These are phyloP conservation scores for Odontothrips loti DNA, from an alignment of 2,888 invertebrate genomes.

Conservation along the genomic window DNA sequence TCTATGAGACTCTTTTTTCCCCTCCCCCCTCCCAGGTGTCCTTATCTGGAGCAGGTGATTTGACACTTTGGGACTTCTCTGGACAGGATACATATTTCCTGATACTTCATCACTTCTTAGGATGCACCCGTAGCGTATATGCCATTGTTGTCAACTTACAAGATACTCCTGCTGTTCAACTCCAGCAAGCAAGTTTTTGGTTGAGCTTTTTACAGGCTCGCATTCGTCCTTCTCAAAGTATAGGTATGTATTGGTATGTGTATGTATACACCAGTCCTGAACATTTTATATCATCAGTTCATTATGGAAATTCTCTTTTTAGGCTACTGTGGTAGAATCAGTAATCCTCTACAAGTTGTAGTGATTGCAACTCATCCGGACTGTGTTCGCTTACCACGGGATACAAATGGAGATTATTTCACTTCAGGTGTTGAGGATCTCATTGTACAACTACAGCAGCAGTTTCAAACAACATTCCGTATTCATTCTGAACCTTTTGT, in stretches of 20 bases:
- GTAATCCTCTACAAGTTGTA: constrained; percentile 52
- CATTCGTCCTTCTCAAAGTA: constrained; percentile 56
- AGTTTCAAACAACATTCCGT: constrained; percentile 1
- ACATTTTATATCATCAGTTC: no score
- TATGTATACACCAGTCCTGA: background rate
- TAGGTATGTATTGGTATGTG: constrained; percentile 48
- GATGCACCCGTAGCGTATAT: constrained; percentile 51
- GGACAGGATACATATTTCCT: constrained; percentile 68
- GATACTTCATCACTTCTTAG: constrained; percentile 69
- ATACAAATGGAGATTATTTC: constrained; percentile 53
- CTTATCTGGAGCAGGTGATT: constrained; percentile 57
- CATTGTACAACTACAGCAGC: constrained; percentile 12
- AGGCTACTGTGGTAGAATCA: constrained; percentile 58
- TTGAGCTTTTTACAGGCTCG: constrained; percentile 66
- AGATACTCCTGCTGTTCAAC: constrained; percentile 62
- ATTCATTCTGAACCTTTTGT: background rate
- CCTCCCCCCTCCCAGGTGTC: constrained; percentile 48
- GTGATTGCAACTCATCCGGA: constrained; percentile 63
- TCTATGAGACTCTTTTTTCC: constrained; percentile 17
- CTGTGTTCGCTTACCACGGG: constrained; percentile 50
- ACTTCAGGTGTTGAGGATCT: constrained; percentile 35
- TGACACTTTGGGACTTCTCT: constrained; percentile 70
- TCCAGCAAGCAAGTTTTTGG: constrained; percentile 68
- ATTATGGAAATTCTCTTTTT: constrained; percentile 35
- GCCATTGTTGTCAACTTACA: constrained; percentile 63